Evolutionary conservation across 2,113 vertebrate genomes (phyloP).

Genomic region (Cichladusa arquata): DNA sequence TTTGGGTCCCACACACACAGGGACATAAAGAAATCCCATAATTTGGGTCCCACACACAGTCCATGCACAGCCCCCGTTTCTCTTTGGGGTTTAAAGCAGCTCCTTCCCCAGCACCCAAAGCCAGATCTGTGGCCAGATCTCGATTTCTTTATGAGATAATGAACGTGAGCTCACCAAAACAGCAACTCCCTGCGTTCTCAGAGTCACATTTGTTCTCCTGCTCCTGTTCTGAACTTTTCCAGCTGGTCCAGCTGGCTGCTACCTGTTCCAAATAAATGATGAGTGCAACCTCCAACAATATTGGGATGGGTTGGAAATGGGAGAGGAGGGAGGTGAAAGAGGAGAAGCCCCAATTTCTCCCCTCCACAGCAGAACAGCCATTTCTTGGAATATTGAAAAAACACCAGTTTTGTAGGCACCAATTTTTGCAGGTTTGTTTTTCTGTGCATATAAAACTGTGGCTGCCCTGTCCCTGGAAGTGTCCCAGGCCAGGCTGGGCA

Average conservation of each 20-base stretch:
- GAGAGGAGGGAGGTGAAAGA: not conserved
- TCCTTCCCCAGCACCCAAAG: accelerated
- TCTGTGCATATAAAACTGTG: accelerated
- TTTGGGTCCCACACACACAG: too few relatives aligned
- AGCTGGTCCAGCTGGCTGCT: not conserved
- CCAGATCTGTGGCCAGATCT: accelerated
- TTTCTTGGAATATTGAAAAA: not conserved
- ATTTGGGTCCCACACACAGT: too few relatives aligned
- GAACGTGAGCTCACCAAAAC: accelerated
- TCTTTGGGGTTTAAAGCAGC: not conserved
- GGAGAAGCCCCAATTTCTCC: not conserved
- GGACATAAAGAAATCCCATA: too few relatives aligned
- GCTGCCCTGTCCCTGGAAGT: not conserved
- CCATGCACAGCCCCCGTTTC: accelerated
- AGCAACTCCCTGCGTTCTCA: accelerated
- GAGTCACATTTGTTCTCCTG: accelerated
- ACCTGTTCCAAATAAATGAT: not conserved
- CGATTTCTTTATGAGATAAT: accelerated
- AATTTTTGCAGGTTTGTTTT: accelerated
- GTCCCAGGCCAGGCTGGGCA: not conserved
- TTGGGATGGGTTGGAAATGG: not conserved
- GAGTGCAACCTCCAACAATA: not conserved
- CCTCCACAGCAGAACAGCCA: not conserved
- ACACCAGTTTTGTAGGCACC: accelerated
- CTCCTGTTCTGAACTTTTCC: accelerated